These are phyloP conservation scores for Eulemur coronatus DNA, from an alignment of 2,797 vertebrate species.

Conservation along the genomic window DNA sequence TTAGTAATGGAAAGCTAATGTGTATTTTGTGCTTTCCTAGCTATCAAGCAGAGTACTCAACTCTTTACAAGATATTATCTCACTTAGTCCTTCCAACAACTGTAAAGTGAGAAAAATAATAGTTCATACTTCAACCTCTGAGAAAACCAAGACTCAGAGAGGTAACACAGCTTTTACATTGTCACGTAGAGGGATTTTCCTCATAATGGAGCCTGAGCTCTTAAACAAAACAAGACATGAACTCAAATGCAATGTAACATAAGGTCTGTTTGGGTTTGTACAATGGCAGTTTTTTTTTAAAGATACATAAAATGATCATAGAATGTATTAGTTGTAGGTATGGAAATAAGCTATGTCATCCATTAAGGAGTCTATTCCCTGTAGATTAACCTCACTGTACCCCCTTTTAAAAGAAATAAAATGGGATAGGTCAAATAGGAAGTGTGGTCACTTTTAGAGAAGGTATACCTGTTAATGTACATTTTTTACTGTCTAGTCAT, in stretches of 20 bases:
- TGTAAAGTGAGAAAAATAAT: not conserved
- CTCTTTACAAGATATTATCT: not conserved
- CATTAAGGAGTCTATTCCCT: not conserved
- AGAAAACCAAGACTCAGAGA: not conserved
- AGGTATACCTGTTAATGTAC: not conserved
- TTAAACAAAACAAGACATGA: not conserved
- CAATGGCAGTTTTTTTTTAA: not conserved
- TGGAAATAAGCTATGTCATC: not conserved
- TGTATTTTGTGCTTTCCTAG: not conserved
- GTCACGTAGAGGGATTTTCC: not conserved
- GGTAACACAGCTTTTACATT: not conserved
- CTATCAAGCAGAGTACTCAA: not conserved
- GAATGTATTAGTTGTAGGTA: not conserved
- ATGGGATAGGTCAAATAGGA: not conserved
- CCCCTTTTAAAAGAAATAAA: not conserved
- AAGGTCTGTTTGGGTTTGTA: not conserved
- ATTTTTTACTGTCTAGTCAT: not conserved
- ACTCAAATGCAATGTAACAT: not conserved
- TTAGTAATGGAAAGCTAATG: not conserved
- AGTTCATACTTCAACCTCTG: not conserved
- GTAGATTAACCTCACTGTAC: not conserved
- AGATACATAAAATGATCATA: not conserved
- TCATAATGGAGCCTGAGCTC: not conserved
- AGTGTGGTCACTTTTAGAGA: not conserved
- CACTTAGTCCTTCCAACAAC: not conserved